phyloP scores from a whole-genome alignment of 2,888 invertebrate genomes.

The Phortica okadai region DNA sequence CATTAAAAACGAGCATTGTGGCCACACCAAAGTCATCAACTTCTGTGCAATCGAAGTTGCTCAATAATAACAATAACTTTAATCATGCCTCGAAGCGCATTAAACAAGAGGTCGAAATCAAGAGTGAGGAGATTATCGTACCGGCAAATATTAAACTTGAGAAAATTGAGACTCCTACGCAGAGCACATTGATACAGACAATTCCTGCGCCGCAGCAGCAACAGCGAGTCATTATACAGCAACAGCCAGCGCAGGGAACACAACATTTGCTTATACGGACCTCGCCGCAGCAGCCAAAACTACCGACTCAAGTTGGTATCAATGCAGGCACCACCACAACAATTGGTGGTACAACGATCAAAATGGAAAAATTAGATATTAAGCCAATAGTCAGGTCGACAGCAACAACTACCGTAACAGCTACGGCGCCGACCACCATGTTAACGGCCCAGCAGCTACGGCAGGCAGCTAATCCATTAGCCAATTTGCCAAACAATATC shows the following conservation, averaged over 20 bases:
- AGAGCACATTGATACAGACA: slow-evolving; percentile 35
- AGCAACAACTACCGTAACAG: slow-evolving; percentile 49
- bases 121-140: slow-evolving; percentile 72
- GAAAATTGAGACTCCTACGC: slow-evolving; percentile 64
- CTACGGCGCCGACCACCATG: slow-evolving; percentile 52
- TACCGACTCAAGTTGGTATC: slow-evolving; percentile 40
- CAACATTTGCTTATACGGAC: slow-evolving; percentile 60
- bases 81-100: slow-evolving; percentile 69
- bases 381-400: slow-evolving; percentile 64
- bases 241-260: slow-evolving; percentile 55
- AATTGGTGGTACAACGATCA: slow-evolving; percentile 65
- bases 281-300: slow-evolving; percentile 55
- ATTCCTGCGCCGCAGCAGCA: slow-evolving; percentile 42
- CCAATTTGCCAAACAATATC: slow-evolving; percentile 74
- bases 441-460: slow-evolving; percentile 66
- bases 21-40: slow-evolving; percentile 44
- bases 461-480: slow-evolving; percentile 67
- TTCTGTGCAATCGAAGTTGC: slow-evolving; percentile 46
- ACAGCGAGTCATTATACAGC: slow-evolving; percentile 60
- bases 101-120: slow-evolving; percentile 74
- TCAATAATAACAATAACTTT: slow-evolving; percentile 59
- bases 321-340: slow-evolving; percentile 51
- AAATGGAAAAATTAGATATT: slow-evolving; percentile 73
- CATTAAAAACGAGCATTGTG: slow-evolving; percentile 54
- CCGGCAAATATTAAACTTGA: slow-evolving; percentile 72